Conservation (phyloP, 2,888 invertebrate genomes). For the Heliconius sara region DNA sequence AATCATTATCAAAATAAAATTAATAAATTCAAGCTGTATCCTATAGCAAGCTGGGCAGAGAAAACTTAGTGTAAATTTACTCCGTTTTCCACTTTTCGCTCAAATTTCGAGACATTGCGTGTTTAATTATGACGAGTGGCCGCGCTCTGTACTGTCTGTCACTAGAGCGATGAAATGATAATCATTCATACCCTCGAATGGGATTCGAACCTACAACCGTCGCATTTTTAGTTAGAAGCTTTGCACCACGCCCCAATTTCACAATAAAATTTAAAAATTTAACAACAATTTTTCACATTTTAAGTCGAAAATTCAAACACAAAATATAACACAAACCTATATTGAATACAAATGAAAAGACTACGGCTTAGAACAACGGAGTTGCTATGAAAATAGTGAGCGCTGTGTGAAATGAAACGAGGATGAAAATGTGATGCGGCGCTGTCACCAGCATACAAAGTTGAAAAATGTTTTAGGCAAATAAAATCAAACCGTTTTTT, state of each 20-base stretch:
- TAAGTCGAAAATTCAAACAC: not conserved
- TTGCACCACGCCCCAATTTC: not conserved
- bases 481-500: conserved; percentile 38
- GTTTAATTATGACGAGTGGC: too few species aligned
- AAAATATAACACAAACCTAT: not conserved
- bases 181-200: not conserved
- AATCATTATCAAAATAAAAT: not conserved
- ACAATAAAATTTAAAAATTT: not conserved
- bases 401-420: conserved; percentile 33
- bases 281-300: not conserved
- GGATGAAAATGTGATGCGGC: conserved; percentile 37
- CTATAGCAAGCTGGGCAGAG: too few species aligned
- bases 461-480: conserved; percentile 36
- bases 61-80: too few species aligned
- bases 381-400: conserved; percentile 31
- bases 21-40: not conserved
- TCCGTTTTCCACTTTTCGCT: too few species aligned
- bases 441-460: conserved; percentile 39
- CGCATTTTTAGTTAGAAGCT: not conserved
- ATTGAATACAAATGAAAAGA: conserved; percentile 26
- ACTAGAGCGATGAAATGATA: not conserved
- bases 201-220: not conserved
- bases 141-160: too few species aligned
- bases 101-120: too few species aligned
- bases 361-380: conserved; percentile 25